phyloP scores from a whole-genome alignment of 2,797 vertebrate genomes.

The Synanceia verrucosa region DNA sequence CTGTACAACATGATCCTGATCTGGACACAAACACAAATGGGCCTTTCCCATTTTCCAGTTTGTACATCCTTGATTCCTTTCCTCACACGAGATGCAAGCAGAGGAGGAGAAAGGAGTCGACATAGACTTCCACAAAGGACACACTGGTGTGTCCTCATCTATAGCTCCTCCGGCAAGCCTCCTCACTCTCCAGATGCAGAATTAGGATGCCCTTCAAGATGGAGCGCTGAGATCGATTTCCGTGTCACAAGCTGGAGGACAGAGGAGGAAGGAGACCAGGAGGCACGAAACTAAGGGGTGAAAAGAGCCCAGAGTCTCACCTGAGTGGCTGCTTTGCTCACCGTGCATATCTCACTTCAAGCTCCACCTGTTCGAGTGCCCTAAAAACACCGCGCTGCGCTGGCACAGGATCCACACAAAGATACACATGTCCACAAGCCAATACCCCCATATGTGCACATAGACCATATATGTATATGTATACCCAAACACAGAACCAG shows the following conservation, averaged over 20 bases:
- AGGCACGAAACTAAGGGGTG: background rate
- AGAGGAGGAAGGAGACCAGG: too few relatives aligned
- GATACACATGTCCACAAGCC: background rate
- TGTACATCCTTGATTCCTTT: background rate
- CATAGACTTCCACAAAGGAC: background rate
- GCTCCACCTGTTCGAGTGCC: constrained; percentile 60
- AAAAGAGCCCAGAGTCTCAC: background rate
- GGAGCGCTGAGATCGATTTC: background rate
- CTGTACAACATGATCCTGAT: background rate
- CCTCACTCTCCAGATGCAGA: background rate
- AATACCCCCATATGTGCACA: constrained; percentile 2
- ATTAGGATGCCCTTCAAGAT: background rate
- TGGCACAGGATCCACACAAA: constrained; percentile 17
- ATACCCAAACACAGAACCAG: background rate
- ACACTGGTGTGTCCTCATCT: background rate
- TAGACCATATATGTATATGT: background rate
- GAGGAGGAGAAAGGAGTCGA: background rate
- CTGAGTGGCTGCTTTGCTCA: constrained; percentile 41
- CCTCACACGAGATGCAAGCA: background rate
- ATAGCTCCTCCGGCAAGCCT: background rate
- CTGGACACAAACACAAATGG: background rate
- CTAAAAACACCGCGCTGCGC: constrained; percentile 22
- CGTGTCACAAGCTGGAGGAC: background rate
- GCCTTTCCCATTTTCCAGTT: background rate
- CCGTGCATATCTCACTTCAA: constrained; percentile 45